Evolutionary conservation across 1,140 invertebrate genomes (phyloP).

Genomic region (Campoletis sonorensis): DNA sequence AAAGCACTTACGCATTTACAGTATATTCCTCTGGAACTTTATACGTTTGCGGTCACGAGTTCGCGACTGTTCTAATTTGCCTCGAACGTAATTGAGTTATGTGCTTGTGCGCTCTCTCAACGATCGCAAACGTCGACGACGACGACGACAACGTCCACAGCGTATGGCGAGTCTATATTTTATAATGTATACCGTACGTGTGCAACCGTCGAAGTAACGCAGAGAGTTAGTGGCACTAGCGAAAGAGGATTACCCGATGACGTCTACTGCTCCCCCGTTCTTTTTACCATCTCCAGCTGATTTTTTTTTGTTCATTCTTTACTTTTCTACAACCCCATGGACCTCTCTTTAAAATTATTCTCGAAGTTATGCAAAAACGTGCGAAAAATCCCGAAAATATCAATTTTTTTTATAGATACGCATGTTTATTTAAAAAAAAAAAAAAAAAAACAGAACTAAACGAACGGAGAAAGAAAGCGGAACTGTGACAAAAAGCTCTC

Average conservation of each 20-base stretch:
- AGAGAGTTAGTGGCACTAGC: conserved; percentile 15
- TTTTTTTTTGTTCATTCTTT: background rate
- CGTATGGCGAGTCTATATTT: background rate
- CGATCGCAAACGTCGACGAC: conserved; percentile 2
- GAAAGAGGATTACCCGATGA: conserved; percentile 42
- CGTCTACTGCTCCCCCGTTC: background rate
- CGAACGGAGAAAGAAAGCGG: too few species aligned
- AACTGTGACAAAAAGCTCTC: too few species aligned
- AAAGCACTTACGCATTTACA: conserved; percentile 1
- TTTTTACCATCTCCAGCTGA: background rate
- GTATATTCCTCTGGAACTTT: conserved; percentile 6
- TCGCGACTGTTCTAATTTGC: conserved; percentile 44
- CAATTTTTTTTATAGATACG: too few species aligned
- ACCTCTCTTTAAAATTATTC: background rate
- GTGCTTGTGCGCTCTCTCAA: conserved; percentile 32
- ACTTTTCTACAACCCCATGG: background rate
- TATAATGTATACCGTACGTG: conserved; percentile 3
- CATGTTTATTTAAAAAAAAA: too few species aligned
- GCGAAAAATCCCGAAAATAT: too few species aligned
- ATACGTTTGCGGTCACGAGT: conserved; percentile 38
- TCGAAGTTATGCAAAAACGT: too few species aligned
- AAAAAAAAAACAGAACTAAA: too few species aligned
- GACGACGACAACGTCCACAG: background rate
- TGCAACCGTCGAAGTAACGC: background rate
- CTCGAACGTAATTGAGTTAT: conserved; percentile 43